Conservation (phyloP, 2,113 vertebrate species). For the Zosterops pallidus region DNA sequence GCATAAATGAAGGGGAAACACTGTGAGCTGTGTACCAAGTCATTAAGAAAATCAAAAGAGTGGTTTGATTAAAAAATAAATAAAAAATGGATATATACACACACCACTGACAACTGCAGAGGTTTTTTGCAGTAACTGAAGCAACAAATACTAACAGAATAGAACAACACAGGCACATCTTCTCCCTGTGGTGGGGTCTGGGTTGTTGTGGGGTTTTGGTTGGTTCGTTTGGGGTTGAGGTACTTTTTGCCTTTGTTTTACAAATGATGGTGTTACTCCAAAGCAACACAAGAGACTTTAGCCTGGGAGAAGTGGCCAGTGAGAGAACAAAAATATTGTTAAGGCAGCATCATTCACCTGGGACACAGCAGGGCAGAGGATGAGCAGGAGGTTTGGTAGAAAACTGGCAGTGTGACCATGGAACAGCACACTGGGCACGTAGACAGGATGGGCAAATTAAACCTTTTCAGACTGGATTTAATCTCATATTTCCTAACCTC, state of each 20-base stretch:
- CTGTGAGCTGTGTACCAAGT: background rate
- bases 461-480: background rate
- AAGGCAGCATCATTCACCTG: background rate
- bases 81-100: background rate
- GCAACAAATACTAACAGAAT: background rate
- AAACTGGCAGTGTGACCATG: background rate
- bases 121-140: background rate
- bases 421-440: background rate
- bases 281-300: background rate
- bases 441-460: background rate
- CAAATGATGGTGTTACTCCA: background rate
- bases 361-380: background rate
- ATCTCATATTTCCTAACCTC: background rate
- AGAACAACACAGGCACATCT: background rate
- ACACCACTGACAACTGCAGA: background rate
- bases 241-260: background rate
- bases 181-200: background rate
- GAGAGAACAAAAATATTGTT: background rate
- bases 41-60: background rate
- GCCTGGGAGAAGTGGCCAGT: background rate
- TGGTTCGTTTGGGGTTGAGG: background rate
- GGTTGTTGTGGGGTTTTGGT: background rate
- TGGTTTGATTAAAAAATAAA: background rate
- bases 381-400: background rate
- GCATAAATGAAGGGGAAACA: slow-evolving; percentile 5